A percentile compares a stretch with the other conserved stretches of the same genome.
Evolutionary conservation across 2,888 invertebrate genomes (phyloP).

Genomic region (Cristatella mucedo): DNA sequence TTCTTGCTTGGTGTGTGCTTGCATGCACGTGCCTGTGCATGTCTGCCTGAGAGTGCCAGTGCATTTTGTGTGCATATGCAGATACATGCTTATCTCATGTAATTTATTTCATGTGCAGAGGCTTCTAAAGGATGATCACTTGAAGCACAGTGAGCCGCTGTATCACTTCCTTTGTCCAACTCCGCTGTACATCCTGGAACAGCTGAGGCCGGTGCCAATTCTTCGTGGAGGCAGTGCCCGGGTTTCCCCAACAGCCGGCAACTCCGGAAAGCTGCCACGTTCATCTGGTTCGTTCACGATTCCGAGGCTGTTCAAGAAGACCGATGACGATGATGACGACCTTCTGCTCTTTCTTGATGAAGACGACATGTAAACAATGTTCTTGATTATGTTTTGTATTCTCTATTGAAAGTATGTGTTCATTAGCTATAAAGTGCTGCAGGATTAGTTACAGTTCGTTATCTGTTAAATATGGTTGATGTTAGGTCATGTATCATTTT

Average conservation of each 20-base stretch:
- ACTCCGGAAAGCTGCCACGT: constrained; percentile 60
- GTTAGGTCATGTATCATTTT: too few species aligned
- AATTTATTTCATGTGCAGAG: constrained; percentile 48
- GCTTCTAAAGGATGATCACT: constrained; percentile 65
- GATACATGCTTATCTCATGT: too few species aligned
- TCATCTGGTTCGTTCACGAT: constrained; percentile 13
- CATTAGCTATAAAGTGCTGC: too few species aligned
- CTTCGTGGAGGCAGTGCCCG: too few species aligned
- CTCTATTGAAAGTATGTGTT: too few species aligned
- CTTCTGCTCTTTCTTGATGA: constrained; percentile 56
- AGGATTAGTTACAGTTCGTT: too few species aligned
- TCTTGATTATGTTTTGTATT: neutral
- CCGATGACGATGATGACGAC: constrained; percentile 56
- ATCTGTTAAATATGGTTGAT: too few species aligned
- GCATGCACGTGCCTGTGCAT: too few species aligned
- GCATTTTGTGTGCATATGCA: too few species aligned
- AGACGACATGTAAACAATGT: constrained; percentile 17
- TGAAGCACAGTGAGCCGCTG: constrained; percentile 73
- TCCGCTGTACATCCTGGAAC: constrained; percentile 46
- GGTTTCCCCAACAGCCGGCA: constrained; percentile 48
- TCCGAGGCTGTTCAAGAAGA: constrained; percentile 17
- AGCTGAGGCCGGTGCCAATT: neutral
- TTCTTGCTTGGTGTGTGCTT: too few species aligned
- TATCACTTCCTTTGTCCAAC: constrained; percentile 81
- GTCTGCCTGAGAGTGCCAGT: too few species aligned